These are phyloP conservation scores for Okamejei kenojei DNA, from an alignment of 2,797 vertebrate species.

Conservation along the genomic window DNA sequence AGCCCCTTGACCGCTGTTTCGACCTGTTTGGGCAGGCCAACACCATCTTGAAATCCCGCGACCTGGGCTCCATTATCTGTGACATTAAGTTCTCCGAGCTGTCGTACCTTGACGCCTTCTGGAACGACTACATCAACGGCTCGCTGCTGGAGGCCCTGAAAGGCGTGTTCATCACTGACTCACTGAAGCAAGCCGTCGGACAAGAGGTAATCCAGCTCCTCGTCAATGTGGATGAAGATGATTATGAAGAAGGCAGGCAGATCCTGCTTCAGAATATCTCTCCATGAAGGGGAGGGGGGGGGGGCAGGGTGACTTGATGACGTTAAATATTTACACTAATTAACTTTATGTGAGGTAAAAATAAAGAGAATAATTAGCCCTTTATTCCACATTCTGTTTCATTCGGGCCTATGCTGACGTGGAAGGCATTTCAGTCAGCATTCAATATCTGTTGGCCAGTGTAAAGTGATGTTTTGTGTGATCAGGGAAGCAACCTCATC, in stretches of 20 bases:
- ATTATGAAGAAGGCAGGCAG: constrained; percentile 76
- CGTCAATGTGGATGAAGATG: constrained; percentile 85
- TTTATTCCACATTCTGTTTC: not conserved
- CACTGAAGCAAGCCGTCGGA: constrained; percentile 74
- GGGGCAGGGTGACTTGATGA: not conserved
- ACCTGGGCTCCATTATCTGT: constrained; percentile 81
- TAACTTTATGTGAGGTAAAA: constrained; percentile 23
- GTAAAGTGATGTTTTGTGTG: too few relatives aligned
- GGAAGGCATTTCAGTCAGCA: not conserved
- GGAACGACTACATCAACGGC: constrained; percentile 83
- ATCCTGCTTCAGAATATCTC: constrained; percentile 54
- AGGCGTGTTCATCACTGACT: constrained; percentile 85
- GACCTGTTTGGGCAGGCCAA: constrained; percentile 79
- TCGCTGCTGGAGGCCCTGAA: constrained; percentile 80
- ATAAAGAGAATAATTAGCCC: constrained; percentile 26
- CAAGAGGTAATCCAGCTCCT: constrained; percentile 76
- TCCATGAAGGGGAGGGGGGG: constrained; percentile 32
- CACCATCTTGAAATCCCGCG: constrained; percentile 70
- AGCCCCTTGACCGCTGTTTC: constrained; percentile 77
- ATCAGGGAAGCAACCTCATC: too few relatives aligned
- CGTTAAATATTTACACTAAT: constrained; percentile 18
- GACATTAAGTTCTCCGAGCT: constrained; percentile 89
- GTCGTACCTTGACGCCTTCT: constrained; percentile 84
- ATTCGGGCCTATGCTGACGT: constrained; percentile 5
- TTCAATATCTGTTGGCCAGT: not conserved